Conservation (phyloP, 2,113 vertebrate species). For the Sprattus sprattus region DNA sequence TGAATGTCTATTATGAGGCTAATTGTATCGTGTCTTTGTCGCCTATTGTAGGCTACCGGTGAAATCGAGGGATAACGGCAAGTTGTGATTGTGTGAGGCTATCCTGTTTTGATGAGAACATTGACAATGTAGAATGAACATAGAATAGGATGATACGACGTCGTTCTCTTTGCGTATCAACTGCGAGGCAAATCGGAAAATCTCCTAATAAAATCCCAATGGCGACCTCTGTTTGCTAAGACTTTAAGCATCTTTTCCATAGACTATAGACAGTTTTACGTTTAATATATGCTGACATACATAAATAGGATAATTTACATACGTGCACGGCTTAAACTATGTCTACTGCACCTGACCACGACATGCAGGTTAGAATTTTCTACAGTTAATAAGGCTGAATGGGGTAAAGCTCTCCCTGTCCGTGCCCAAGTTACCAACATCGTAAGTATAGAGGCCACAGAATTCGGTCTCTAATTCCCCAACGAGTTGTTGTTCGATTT, state of each 20-base stretch:
- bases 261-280: neutral
- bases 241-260: constrained; percentile 11
- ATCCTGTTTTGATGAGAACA: neutral
- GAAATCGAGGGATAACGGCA: neutral
- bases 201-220: constrained; percentile 13
- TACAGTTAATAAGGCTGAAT: constrained; percentile 35
- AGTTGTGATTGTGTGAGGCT: neutral
- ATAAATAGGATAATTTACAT: neutral
- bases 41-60: neutral
- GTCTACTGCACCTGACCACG: constrained; percentile 8
- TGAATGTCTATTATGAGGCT: neutral
- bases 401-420: constrained; percentile 30
- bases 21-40: neutral
- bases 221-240: constrained; percentile 13
- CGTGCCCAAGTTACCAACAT: constrained; percentile 23
- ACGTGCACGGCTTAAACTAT: neutral
- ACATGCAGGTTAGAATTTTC: constrained; percentile 6
- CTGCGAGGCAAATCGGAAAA: neutral
- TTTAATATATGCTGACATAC: neutral
- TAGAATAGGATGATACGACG: neutral
- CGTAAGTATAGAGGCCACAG: neutral
- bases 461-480: neutral
- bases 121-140: neutral
- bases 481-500: neutral
- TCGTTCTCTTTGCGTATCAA: neutral